Percentiles rank a stretch among this genome's conserved stretches.
These are phyloP conservation scores for Drosophila cardini DNA, from an alignment of 1,140 invertebrate species.

Conservation along the genomic window DNA sequence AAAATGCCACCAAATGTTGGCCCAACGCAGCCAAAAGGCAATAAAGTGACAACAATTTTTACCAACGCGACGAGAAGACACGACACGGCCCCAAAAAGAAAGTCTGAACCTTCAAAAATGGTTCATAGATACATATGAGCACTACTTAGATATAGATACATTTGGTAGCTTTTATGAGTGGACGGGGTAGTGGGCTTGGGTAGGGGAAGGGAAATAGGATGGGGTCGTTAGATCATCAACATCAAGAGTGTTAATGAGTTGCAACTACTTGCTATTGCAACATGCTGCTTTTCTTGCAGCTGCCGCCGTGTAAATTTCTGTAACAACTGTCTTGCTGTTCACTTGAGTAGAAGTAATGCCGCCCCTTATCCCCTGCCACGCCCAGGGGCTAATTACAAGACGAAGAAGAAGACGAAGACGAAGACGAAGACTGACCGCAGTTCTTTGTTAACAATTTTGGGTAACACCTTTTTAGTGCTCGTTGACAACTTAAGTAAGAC, in stretches of 20 bases:
- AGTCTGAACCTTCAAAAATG: conserved; percentile 30
- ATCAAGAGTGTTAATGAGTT: conserved; percentile 38
- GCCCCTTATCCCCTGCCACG: conserved; percentile 10
- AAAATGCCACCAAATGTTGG: conserved; percentile 24
- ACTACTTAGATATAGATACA: conserved; percentile 6
- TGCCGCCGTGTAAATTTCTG: conserved; percentile 21
- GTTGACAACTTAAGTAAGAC: conserved; percentile 46
- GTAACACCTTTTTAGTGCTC: conserved; percentile 39
- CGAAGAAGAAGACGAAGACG: background rate
- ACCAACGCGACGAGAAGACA: conserved; percentile 38
- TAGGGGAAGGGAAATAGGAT: background rate
- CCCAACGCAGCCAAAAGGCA: conserved; percentile 48
- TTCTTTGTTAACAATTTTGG: conserved; percentile 39
- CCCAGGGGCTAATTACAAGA: conserved; percentile 40
- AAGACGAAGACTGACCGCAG: conserved; percentile 31
- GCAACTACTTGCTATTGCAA: conserved; percentile 28
- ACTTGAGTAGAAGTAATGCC: conserved; percentile 39
- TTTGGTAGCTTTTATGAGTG: conserved; percentile 8
- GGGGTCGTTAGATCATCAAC: conserved; percentile 25
- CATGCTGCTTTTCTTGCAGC: conserved; percentile 4
- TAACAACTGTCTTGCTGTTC: conserved; percentile 21
- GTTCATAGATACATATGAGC: background rate
- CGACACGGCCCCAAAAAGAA: conserved; percentile 39
- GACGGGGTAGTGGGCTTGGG: background rate
- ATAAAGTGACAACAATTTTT: conserved; percentile 49